phyloP scores from a whole-genome alignment of 1,140 invertebrate species.

The Centruroides sculpturatus region DNA sequence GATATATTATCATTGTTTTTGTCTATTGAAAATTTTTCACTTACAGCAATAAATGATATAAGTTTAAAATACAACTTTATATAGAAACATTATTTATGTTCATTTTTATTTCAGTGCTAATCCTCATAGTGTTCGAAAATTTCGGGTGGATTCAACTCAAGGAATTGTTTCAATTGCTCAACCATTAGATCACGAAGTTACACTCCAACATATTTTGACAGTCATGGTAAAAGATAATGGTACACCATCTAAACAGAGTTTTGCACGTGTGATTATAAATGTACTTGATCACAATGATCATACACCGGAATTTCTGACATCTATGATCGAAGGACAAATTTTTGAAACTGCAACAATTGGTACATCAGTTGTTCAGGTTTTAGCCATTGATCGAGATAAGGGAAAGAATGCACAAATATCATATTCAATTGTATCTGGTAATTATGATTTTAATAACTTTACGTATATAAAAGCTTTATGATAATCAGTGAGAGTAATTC shows the following conservation, averaged over 20 bases:
- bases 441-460: background rate
- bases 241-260: conserved; percentile 65
- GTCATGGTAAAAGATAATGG: conserved; percentile 82
- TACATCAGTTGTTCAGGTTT: conserved; percentile 51
- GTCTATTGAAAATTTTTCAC: background rate
- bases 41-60: background rate
- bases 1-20: background rate
- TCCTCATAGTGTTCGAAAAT: conserved; percentile 53
- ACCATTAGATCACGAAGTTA: conserved; percentile 61
- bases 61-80: background rate
- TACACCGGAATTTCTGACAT: conserved; percentile 59
- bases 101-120: conserved; percentile 33
- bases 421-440: conserved; percentile 55
- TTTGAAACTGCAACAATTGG: conserved; percentile 57
- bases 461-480: too few relatives aligned
- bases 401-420: conserved; percentile 62
- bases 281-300: conserved; percentile 85
- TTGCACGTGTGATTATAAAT: conserved; percentile 60
- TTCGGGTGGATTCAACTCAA: conserved; percentile 61
- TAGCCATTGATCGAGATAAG: conserved; percentile 62
- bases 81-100: background rate
- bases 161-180: conserved; percentile 53
- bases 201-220: conserved; percentile 66
- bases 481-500: too few relatives aligned
- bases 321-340: conserved; percentile 55